Base-by-base conservation (phyloP, 1,140 invertebrate genomes). In the Akabosia matsudoensis region DNA sequence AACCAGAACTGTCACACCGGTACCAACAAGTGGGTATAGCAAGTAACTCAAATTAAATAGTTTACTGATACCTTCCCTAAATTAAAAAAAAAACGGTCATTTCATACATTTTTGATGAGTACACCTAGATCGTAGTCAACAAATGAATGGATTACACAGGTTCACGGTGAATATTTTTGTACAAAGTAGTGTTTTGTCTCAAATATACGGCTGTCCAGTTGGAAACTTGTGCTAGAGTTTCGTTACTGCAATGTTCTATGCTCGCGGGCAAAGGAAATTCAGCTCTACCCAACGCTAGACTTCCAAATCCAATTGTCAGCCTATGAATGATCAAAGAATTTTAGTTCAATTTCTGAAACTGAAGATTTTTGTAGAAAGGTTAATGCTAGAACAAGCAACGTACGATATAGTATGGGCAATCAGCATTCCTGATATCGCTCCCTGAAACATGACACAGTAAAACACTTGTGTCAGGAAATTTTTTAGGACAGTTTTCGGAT, bases 361-460 rank as follows among this genome's bases (percentile, higher is more conserved):
- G n/a, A n/a, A n/a, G n/a, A n/a, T n/a, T n/a, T n/a, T n/a, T n/a
- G n/a, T n/a, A 45, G 18, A 45, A 45, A 45, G 37, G 37, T 10
- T 45, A 45, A 10, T 45, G 7, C 7, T 7, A 45, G 7, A 18
- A 18, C 7, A 18, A 45, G 7, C 7, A 18, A 45, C 61, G 4
- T 67, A 67, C 61, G 61, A 67, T 22, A 75, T 75, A 16, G 51
- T 24, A 24, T 75, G 74, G 33, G 51, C 3, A 33, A 33, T 22
- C 1, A 75, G 30, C 74, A 75, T 75, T 67, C 74, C 74, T 34
- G 56, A 33, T n/a, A 75, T 75, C 31, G 74, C 74, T 2, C 74
- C 74, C 74, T 75, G 54, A 26, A 33, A 54, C 37, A 45, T 10
- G 37, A 45, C 37, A 45, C 37, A 45, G 37, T 10, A 45, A 18